These are phyloP conservation scores for Scartelaos histophorus DNA, from an alignment of 2,113 vertebrate species.

Conservation along the genomic window DNA sequence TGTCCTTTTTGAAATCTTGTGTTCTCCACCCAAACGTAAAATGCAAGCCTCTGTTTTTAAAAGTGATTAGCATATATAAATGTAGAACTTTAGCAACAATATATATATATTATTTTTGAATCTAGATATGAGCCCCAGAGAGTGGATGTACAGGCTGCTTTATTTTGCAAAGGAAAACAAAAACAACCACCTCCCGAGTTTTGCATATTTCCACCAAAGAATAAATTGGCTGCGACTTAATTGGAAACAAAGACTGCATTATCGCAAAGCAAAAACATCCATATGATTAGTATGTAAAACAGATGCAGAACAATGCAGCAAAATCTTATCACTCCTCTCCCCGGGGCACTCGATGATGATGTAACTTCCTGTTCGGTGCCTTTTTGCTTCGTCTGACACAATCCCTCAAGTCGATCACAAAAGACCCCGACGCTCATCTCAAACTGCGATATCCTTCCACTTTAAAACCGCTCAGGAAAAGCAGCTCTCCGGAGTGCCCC, in stretches of 20 bases:
- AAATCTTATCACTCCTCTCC: slow-evolving; percentile 1
- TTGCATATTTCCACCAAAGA: neutral
- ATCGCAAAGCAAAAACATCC: neutral
- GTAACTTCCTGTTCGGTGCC: neutral
- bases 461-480: slow-evolving; percentile 30
- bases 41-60: no score
- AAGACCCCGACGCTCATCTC: slow-evolving; percentile 14
- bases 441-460: slow-evolving; percentile 18
- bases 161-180: neutral
- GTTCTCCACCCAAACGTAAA: no score
- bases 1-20: no score
- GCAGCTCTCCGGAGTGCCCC: neutral
- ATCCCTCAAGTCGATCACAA: slow-evolving; percentile 10
- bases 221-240: neutral
- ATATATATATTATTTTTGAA: no score
- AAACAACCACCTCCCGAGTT: neutral
- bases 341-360: neutral
- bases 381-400: neutral
- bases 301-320: slow-evolving; percentile 1
- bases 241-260: neutral
- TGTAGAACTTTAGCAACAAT: no score
- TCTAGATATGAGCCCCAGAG: no score
- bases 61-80: no score
- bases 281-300: slow-evolving; percentile 21
- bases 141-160: neutral